Percentiles rank a stretch among this genome's conserved stretches.
phyloP scores from a whole-genome alignment of 2,888 invertebrate genomes.

The Melanostoma mellinum region DNA sequence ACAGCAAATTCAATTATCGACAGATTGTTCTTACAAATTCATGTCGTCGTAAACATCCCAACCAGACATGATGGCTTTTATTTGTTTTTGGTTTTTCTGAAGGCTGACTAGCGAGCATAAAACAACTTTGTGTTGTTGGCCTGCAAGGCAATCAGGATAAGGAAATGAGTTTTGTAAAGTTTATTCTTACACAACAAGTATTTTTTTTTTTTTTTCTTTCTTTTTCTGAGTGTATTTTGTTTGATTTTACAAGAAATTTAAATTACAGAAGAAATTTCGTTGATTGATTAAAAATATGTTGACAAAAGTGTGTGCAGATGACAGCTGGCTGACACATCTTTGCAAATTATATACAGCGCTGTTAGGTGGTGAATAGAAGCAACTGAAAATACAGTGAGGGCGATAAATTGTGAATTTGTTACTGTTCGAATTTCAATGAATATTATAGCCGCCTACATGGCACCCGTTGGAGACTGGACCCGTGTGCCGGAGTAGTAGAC shows the following conservation, averaged over 20 bases:
- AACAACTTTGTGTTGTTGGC: constrained; percentile 35
- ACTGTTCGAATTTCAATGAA: too few species aligned
- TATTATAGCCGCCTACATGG: too few species aligned
- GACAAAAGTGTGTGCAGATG: constrained; percentile 37
- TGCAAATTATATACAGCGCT: neutral
- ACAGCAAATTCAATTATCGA: neutral
- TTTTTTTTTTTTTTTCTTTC: neutral
- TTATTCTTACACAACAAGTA: constrained; percentile 18
- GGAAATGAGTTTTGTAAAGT: neutral
- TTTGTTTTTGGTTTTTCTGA: constrained; percentile 35
- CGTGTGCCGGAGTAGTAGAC: too few species aligned
- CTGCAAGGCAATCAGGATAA: neutral
- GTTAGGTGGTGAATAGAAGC: neutral
- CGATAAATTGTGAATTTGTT: too few species aligned
- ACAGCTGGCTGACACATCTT: constrained; percentile 16
- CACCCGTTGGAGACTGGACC: too few species aligned
- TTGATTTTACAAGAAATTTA: constrained; percentile 16
- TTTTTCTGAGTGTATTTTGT: neutral
- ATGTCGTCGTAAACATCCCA: constrained; percentile 87
- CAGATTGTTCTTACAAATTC: constrained; percentile 85
- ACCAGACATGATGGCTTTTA: constrained; percentile 56
- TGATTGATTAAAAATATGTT: constrained; percentile 59
- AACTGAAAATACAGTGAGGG: too few species aligned
- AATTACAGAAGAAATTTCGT: constrained; percentile 57
- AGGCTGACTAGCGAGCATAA: constrained; percentile 46